phyloP scores from a whole-genome alignment of 2,888 invertebrate genomes.

The Blera fallax region DNA sequence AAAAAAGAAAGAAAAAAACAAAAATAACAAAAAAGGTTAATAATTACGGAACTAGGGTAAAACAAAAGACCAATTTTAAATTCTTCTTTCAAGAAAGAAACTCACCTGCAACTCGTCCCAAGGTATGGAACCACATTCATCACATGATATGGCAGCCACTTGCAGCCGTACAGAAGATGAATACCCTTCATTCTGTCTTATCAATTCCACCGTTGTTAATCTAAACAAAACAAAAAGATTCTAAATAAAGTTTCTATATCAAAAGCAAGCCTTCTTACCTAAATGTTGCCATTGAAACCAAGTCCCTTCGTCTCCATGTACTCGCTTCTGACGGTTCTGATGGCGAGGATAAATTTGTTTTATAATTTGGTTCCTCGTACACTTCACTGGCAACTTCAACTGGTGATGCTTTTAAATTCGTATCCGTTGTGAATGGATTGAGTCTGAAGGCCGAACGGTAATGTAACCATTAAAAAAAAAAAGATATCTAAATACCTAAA shows the following conservation, averaged over 20 bases:
- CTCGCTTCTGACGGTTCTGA: slow-evolving; percentile 92
- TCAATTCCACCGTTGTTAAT: slow-evolving; percentile 88
- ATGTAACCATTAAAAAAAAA: background rate
- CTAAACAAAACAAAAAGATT: slow-evolving; percentile 80
- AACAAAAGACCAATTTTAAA: slow-evolving; percentile 31
- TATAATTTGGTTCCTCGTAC: slow-evolving; percentile 85
- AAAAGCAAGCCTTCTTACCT: slow-evolving; percentile 75
- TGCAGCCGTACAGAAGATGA: slow-evolving; percentile 87
- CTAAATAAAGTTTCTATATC: background rate
- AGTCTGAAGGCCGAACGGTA: slow-evolving; percentile 74
- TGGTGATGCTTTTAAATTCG: slow-evolving; percentile 80
- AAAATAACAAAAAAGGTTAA: slow-evolving; percentile 22
- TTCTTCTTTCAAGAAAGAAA: background rate
- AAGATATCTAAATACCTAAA: slow-evolving; percentile 83
- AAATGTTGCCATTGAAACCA: slow-evolving; percentile 84
- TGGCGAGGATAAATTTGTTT: slow-evolving; percentile 88
- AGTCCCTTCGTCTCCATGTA: slow-evolving; percentile 89
- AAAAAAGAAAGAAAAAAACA: background rate
- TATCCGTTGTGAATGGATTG: slow-evolving; percentile 83
- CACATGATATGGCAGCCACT: slow-evolving; percentile 87
- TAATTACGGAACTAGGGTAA: slow-evolving; percentile 16
- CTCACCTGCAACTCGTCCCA: slow-evolving; percentile 97
- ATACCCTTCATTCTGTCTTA: slow-evolving; percentile 87
- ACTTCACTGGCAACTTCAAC: slow-evolving; percentile 94
- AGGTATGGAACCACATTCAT: slow-evolving; percentile 93